Conservation (phyloP, 2,797 vertebrate genomes). For the Chanos chanos region DNA sequence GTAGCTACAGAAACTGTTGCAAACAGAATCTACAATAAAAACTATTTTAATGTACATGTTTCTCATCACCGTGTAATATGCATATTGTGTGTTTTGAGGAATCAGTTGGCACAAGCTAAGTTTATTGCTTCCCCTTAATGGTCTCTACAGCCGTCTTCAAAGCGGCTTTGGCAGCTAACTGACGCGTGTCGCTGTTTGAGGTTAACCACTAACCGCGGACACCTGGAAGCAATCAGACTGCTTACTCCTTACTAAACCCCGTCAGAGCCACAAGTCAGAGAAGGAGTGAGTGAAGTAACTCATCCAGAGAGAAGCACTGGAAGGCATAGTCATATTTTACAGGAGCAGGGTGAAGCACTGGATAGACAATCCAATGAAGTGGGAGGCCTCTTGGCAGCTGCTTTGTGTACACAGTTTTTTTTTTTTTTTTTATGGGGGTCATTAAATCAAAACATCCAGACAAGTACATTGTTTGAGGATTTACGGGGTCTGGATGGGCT, state of each 20-base stretch:
- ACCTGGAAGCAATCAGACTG: constrained; percentile 46
- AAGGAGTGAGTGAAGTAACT: neutral
- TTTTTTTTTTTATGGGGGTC: constrained; percentile 30
- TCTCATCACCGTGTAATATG: too few species aligned
- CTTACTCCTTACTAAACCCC: constrained; percentile 12
- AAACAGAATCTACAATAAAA: too few species aligned
- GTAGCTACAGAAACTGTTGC: too few species aligned
- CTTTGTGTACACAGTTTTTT: constrained; percentile 9
- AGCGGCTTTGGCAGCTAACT: neutral
- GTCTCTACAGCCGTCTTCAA: neutral
- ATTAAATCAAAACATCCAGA: constrained; percentile 34
- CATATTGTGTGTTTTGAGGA: too few species aligned
- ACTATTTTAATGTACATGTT: too few species aligned
- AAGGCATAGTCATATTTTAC: constrained; percentile 17
- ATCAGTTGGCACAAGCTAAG: too few species aligned
- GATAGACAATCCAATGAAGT: constrained; percentile 3
- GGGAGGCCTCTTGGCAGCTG: constrained; percentile 9
- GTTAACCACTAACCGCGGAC: constrained; percentile 45
- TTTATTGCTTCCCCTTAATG: neutral
- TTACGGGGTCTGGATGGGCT: constrained; percentile 20
- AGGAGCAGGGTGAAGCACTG: constrained; percentile 6
- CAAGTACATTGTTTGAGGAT: constrained; percentile 27
- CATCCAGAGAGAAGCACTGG: constrained; percentile 6
- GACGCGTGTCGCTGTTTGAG: constrained; percentile 22
- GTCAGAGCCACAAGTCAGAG: constrained; percentile 28